Percentiles rank a stretch among this genome's conserved stretches.
Evolutionary conservation across 2,888 invertebrate genomes (phyloP).

Genomic region (Lottia scabra): DNA sequence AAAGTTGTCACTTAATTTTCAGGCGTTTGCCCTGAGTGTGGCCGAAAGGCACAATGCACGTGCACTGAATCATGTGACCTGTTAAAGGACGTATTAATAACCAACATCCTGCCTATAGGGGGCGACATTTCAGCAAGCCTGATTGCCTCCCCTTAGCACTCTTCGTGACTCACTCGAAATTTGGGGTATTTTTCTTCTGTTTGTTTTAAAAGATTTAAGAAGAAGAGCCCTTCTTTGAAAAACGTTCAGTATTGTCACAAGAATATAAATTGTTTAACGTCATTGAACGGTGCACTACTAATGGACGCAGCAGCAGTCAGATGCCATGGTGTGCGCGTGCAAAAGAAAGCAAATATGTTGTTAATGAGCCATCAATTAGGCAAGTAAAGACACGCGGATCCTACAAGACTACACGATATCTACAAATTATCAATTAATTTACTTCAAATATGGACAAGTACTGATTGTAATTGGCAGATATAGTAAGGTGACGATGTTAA

Average conservation of each 20-base stretch:
- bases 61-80: conserved; percentile 6
- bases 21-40: neutral
- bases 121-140: neutral
- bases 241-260: neutral
- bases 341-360: conserved; percentile 18
- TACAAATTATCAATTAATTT: conserved; percentile 26
- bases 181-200: neutral
- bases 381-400: conserved; percentile 10
- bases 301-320: neutral
- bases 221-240: too few species aligned
- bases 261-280: conserved; percentile 1
- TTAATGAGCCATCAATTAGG: conserved; percentile 25
- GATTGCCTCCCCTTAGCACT: conserved; percentile 2
- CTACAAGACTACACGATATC: conserved; percentile 18
- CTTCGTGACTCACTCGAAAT: neutral
- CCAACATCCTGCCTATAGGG: conserved; percentile 3
- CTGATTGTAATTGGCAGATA: conserved; percentile 19
- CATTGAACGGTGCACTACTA: neutral
- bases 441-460: conserved; percentile 17
- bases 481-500: conserved; percentile 16
- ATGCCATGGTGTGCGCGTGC: conserved; percentile 13
- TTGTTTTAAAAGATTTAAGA: neutral
- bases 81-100: conserved; percentile 6
- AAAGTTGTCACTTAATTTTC: neutral
- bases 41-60: neutral